Evolutionary conservation across 2,888 invertebrate genomes (phyloP).

Genomic region (Drosophila fungiperda): DNA sequence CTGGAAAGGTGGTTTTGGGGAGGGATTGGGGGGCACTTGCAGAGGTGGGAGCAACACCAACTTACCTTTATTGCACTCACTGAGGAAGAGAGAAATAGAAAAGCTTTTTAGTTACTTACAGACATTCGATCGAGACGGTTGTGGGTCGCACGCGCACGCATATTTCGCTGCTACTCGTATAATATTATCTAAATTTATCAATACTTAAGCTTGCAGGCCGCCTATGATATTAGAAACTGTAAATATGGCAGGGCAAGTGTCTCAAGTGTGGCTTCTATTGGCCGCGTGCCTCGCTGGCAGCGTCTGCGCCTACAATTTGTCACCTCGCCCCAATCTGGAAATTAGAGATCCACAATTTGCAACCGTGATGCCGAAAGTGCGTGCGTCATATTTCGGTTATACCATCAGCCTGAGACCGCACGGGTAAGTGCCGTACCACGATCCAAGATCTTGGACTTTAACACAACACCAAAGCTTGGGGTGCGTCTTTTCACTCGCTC

Average conservation of each 20-base stretch:
- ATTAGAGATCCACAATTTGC: conserved; percentile 82
- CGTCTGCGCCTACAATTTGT: conserved; percentile 81
- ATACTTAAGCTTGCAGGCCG: background rate
- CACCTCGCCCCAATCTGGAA: conserved; percentile 83
- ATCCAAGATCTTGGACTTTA: conserved; percentile 22
- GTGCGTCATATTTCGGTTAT: conserved; percentile 84
- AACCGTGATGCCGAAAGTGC: conserved; percentile 76
- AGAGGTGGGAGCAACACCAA: conserved; percentile 38
- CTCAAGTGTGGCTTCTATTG: conserved; percentile 9
- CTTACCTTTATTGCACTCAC: conserved; percentile 85
- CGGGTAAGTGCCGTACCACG: conserved; percentile 78
- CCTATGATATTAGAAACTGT: conserved; percentile 19
- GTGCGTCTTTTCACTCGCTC: conserved; percentile 25
- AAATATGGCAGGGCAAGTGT: conserved; percentile 48
- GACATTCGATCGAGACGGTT: conserved; percentile 41
- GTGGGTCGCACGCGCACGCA: background rate
- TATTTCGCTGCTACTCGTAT: conserved; percentile 19
- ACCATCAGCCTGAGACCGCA: conserved; percentile 78
- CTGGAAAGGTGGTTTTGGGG: background rate
- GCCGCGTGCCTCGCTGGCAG: conserved; percentile 22
- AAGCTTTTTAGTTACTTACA: conserved; percentile 37
- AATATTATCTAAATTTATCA: conserved; percentile 40
- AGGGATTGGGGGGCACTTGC: background rate
- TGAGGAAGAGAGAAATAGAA: background rate
- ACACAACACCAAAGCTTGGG: conserved; percentile 14